Percentiles rank a stretch among this genome's conserved stretches.
phyloP scores from a whole-genome alignment of 30 jellyfish, hydroid and myxozoan genomes.

The Pelagia noctiluca region DNA sequence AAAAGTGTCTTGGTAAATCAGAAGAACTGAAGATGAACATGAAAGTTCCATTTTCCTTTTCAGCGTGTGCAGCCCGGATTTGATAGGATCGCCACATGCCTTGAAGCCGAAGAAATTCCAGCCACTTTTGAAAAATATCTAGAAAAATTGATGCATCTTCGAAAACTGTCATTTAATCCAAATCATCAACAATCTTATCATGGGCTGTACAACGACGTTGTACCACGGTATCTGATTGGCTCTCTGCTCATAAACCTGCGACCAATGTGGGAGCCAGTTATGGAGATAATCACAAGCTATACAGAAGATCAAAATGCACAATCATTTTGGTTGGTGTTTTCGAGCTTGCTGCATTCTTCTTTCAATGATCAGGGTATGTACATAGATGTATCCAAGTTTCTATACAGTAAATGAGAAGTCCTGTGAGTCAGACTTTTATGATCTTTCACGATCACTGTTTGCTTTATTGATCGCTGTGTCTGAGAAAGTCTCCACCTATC shows the following conservation, averaged over 20 bases:
- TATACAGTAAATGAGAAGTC: no score
- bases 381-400: conserved; percentile 2
- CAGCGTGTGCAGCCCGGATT: background rate
- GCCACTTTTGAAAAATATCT: conserved; percentile 71
- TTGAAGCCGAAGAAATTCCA: conserved; percentile 70
- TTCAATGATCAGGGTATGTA: conserved; percentile 19
- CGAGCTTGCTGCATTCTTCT: conserved; percentile 29
- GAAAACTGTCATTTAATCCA: conserved; percentile 58
- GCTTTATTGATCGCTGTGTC: no score
- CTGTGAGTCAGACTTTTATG: no score
- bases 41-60: no score
- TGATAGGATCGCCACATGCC: conserved; percentile 32
- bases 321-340: conserved; percentile 78
- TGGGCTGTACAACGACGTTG: conserved; percentile 39
- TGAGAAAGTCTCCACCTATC: no score
- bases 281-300: conserved; percentile 64
- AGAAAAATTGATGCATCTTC: conserved; percentile 72
- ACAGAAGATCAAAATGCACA: conserved; percentile 62
- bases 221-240: conserved; percentile 63
- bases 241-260: conserved; percentile 74
- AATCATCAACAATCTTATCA: background rate
- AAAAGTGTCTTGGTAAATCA: no score
- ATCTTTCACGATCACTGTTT: no score
- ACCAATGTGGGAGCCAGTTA: conserved; percentile 85
- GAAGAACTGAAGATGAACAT: no score